Evolutionary conservation across 2,888 invertebrate species (phyloP).

Genomic region (Mesorhabditis sp.): DNA sequence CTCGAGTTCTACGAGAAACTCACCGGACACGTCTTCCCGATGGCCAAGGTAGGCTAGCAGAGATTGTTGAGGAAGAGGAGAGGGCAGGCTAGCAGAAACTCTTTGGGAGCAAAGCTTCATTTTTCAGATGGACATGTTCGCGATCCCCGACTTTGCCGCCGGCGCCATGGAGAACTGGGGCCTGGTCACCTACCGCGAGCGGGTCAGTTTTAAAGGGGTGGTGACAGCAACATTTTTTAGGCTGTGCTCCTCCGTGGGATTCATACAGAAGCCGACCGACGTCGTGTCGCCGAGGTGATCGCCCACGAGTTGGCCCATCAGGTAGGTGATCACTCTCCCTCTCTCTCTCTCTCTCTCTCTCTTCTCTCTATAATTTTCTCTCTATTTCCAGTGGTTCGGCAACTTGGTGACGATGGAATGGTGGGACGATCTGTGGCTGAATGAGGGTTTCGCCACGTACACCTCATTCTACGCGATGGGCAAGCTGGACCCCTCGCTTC

Average conservation of each 20-base stretch:
- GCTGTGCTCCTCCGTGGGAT: slow-evolving; percentile 71
- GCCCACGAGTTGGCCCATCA: slow-evolving; percentile 89
- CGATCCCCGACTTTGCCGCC: slow-evolving; percentile 78
- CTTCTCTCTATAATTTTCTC: not conserved
- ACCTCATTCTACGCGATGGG: slow-evolving; percentile 46
- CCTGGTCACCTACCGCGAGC: slow-evolving; percentile 73
- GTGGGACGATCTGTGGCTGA: slow-evolving; percentile 59
- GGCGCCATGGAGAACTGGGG: slow-evolving; percentile 97
- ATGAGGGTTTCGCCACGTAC: slow-evolving; percentile 51
- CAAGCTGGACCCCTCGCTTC: slow-evolving; percentile 19
- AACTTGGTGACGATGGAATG: slow-evolving; percentile 59
- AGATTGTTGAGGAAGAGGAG: not conserved
- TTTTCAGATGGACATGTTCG: slow-evolving; percentile 67
- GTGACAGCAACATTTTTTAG: not conserved
- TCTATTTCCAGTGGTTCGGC: slow-evolving; percentile 57
- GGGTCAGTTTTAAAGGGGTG: not conserved
- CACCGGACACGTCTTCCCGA: slow-evolving; percentile 77
- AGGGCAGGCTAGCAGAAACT: not conserved
- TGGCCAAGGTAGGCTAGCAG: slow-evolving; percentile 77
- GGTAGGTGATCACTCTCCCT: slow-evolving; percentile 53
- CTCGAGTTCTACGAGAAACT: slow-evolving; percentile 69
- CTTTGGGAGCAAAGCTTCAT: not conserved
- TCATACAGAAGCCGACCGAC: slow-evolving; percentile 68
- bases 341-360: not conserved
- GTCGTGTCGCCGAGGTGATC: slow-evolving; percentile 75